Conservation (phyloP, 2,113 vertebrate genomes). For the Lipophrys pholis region DNA sequence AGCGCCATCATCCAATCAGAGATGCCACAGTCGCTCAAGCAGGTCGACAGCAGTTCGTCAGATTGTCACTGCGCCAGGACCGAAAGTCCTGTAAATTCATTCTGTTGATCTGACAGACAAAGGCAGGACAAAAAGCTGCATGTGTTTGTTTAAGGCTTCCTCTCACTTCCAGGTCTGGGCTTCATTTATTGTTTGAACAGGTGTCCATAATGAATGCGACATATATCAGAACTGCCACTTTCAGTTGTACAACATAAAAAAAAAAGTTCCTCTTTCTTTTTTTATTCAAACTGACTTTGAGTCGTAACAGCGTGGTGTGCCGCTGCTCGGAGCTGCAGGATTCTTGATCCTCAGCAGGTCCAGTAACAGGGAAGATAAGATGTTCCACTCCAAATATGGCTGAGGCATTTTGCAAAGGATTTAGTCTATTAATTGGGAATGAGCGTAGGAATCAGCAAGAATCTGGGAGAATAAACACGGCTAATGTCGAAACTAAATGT, state of each 20-base stretch:
- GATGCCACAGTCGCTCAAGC: conserved; percentile 19
- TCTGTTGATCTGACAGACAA: conserved; percentile 1
- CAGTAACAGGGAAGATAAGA: conserved; percentile 56
- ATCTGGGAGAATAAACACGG: conserved; percentile 54
- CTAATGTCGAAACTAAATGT: conserved; percentile 42
- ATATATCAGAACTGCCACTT: neutral
- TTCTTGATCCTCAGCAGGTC: conserved; percentile 60
- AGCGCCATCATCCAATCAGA: conserved; percentile 67
- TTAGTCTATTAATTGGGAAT: conserved; percentile 47
- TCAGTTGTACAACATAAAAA: conserved; percentile 3
- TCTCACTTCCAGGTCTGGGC: conserved; percentile 6
- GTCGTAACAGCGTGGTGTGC: conserved; percentile 11
- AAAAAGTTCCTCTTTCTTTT: conserved; percentile 1
- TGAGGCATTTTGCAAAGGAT: conserved; percentile 37
- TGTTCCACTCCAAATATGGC: conserved; percentile 81
- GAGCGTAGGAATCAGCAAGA: conserved; percentile 7
- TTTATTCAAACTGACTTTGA: conserved; percentile 1
- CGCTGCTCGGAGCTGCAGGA: conserved; percentile 20
- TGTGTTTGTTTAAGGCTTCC: conserved; percentile 32
- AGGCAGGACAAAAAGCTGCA: neutral
- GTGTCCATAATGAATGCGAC: conserved; percentile 13
- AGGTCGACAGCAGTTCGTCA: conserved; percentile 21
- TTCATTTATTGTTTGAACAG: conserved; percentile 45
- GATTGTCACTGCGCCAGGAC: conserved; percentile 25
- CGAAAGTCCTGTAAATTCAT: conserved; percentile 48